These are phyloP conservation scores for Seira ritae DNA, from an alignment of 2,888 invertebrate genomes.

Conservation along the genomic window DNA sequence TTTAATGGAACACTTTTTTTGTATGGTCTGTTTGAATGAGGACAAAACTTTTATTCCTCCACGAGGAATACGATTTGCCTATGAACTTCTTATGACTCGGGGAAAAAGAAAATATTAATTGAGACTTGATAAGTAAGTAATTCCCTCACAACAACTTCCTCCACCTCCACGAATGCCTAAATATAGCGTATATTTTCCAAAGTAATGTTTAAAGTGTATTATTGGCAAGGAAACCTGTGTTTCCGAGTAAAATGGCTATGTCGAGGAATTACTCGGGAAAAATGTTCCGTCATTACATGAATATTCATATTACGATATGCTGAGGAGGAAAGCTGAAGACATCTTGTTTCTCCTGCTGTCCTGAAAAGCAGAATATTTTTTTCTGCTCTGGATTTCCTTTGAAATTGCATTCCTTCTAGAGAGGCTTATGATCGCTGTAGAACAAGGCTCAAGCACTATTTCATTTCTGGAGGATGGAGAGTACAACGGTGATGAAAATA, in stretches of 20 bases:
- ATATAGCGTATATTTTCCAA: not conserved
- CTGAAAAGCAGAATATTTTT: not conserved
- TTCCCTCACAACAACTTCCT: not conserved
- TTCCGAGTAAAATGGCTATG: not conserved
- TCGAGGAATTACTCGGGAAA: not conserved
- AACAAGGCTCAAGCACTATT: not conserved
- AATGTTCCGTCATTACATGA: constrained; percentile 3
- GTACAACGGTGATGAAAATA: not conserved
- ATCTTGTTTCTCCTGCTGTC: not conserved
- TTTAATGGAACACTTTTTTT: not conserved
- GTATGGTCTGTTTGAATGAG: too few relatives aligned
- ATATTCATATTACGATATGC: constrained; percentile 2
- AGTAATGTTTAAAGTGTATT: constrained; percentile 5
- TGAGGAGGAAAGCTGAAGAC: not conserved
- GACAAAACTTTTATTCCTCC: too few relatives aligned
- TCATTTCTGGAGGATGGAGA: not conserved
- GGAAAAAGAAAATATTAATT: not conserved
- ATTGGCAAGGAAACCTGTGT: not conserved
- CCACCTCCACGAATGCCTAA: not conserved
- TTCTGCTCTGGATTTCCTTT: not conserved
- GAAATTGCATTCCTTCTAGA: not conserved
- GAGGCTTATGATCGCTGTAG: not conserved
- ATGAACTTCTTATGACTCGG: too few relatives aligned
- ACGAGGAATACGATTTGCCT: too few relatives aligned
- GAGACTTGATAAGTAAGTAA: not conserved